Conservation (phyloP, 2,888 invertebrate species). For the Chirona hameri region DNA sequence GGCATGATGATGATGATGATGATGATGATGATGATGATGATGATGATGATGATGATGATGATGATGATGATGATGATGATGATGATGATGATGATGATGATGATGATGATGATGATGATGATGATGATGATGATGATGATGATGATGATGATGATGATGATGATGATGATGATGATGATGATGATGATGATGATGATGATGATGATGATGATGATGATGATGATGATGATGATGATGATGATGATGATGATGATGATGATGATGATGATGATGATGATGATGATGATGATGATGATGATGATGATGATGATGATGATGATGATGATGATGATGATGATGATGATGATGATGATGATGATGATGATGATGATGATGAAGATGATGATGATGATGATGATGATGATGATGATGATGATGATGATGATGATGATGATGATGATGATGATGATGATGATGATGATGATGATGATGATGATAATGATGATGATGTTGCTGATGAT, state of each 20-base stretch:
- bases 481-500: too few relatives aligned
- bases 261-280: too few relatives aligned
- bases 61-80: conserved; percentile 31
- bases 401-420: conserved; percentile 29
- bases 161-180: conserved; percentile 32
- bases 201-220: conserved; percentile 32
- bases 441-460: conserved; percentile 22
- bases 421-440: conserved; percentile 30
- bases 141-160: conserved; percentile 32
- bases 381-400: conserved; percentile 29
- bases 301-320: too few relatives aligned
- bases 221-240: conserved; percentile 32
- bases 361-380: conserved; percentile 28
- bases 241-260: conserved; percentile 31
- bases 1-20: too few relatives aligned
- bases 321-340: conserved; percentile 7
- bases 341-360: conserved; percentile 23
- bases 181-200: conserved; percentile 32
- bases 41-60: too few relatives aligned
- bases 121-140: conserved; percentile 32
- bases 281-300: too few relatives aligned
- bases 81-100: conserved; percentile 32
- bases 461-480: conserved; percentile 25
- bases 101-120: conserved; percentile 31
- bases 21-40: too few relatives aligned